Conservation (phyloP, 1,140 invertebrate genomes). For the Aphelenchoides besseyi region DNA sequence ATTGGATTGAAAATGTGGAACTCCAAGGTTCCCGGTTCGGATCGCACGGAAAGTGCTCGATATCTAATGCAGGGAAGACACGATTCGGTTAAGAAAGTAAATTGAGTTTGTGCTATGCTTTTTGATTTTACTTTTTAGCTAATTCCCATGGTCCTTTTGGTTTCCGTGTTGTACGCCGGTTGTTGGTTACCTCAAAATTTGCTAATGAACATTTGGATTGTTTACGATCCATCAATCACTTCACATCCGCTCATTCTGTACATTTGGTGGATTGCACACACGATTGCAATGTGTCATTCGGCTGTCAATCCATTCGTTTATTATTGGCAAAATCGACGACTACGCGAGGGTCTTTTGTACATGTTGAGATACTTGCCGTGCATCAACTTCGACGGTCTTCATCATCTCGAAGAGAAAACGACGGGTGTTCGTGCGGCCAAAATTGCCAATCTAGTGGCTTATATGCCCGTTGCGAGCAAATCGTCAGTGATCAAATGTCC, state of each 20-base stretch:
- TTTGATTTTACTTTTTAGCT: conserved; percentile 42
- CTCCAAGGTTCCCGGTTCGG: conserved; percentile 52
- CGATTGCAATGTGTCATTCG: conserved; percentile 60
- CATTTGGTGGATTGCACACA: conserved; percentile 58
- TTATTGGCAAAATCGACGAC: conserved; percentile 51
- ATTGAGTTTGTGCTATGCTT: background rate
- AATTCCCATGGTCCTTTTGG: conserved; percentile 59
- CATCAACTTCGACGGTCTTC: conserved; percentile 39
- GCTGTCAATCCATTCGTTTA: conserved; percentile 62
- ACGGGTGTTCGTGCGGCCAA: conserved; percentile 24
- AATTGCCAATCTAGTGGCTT: conserved; percentile 41
- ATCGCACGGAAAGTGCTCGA: conserved; percentile 33
- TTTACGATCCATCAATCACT: conserved; percentile 52
- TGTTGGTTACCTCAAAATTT: conserved; percentile 62
- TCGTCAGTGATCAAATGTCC: background rate
- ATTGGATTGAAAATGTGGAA: conserved; percentile 62
- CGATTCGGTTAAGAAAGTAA: conserved; percentile 60
- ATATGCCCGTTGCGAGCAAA: conserved; percentile 39
- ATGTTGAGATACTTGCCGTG: conserved; percentile 52
- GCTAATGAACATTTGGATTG: conserved; percentile 60
- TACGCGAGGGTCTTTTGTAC: conserved; percentile 58
- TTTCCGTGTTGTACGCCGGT: conserved; percentile 58
- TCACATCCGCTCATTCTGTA: conserved; percentile 58
- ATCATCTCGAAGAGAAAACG: conserved; percentile 38
- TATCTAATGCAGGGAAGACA: conserved; percentile 48